Percentiles rank a stretch among this genome's conserved stretches.
Evolutionary conservation across 2,888 invertebrate species (phyloP).

Genomic region (Mesorhabditis spiculigera): DNA sequence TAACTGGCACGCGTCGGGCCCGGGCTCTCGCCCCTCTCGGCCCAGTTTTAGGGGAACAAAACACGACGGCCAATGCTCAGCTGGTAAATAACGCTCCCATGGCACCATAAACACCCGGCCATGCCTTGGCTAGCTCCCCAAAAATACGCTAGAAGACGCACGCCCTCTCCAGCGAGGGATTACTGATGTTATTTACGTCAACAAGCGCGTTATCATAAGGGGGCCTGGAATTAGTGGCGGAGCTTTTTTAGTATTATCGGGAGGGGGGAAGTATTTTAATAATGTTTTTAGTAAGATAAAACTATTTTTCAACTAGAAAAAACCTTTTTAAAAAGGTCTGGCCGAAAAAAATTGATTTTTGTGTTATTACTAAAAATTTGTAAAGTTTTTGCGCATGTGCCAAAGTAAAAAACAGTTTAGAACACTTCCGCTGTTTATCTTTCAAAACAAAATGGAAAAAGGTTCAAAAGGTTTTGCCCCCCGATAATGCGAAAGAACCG

Average conservation of each 20-base stretch:
- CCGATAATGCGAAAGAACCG: too few species aligned
- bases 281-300: too few species aligned
- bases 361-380: too few species aligned
- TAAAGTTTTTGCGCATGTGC: neutral
- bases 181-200: neutral
- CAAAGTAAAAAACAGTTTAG: neutral
- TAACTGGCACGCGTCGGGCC: too few species aligned
- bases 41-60: neutral
- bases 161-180: constrained; percentile 6
- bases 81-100: constrained; percentile 10
- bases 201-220: neutral
- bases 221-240: neutral
- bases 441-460: neutral
- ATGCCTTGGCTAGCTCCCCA: neutral
- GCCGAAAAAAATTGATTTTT: neutral
- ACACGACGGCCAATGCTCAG: constrained; percentile 9
- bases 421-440: too few species aligned
- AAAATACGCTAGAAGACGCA: constrained; percentile 7
- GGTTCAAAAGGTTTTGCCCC: too few species aligned
- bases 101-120: neutral
- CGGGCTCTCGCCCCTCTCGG: neutral
- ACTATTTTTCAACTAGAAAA: neutral
- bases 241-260: neutral
- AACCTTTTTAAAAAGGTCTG: neutral
- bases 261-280: neutral